Evolutionary conservation across 2,888 invertebrate species (phyloP).

Genomic region (Ypsolopha scabrella): DNA sequence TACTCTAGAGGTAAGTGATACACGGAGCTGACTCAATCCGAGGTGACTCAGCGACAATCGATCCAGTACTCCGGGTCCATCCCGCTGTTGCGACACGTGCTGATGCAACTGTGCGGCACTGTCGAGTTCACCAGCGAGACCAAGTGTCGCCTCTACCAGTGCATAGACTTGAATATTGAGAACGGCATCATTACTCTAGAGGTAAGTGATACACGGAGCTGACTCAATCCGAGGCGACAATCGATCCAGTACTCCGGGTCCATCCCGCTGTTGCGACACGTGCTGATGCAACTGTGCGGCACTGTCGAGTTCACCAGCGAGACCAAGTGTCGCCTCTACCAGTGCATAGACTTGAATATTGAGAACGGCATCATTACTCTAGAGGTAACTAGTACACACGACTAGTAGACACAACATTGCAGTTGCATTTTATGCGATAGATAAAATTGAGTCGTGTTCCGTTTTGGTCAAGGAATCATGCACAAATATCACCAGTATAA

Average conservation of each 20-base stretch:
- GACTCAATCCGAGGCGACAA: constrained; percentile 88
- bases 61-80: constrained; percentile 74
- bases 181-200: constrained; percentile 88
- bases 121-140: constrained; percentile 77
- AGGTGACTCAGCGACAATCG: constrained; percentile 92
- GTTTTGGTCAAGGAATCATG: too few species aligned
- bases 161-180: constrained; percentile 85
- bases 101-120: constrained; percentile 82
- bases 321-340: constrained; percentile 83
- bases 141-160: constrained; percentile 83
- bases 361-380: constrained; percentile 87
- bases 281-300: constrained; percentile 83
- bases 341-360: constrained; percentile 83
- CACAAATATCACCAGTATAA: too few species aligned
- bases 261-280: constrained; percentile 76
- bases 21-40: constrained; percentile 74
- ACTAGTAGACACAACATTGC: too few species aligned
- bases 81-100: constrained; percentile 77
- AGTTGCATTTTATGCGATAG: too few species aligned
- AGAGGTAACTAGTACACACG: constrained; percentile 70
- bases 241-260: constrained; percentile 77
- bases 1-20: constrained; percentile 77
- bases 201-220: constrained; percentile 35
- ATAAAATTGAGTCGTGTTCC: too few species aligned
- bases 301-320: constrained; percentile 76